Evolutionary conservation across 1,140 invertebrate genomes (phyloP).

Genomic region (Meloidogyne hapla): DNA sequence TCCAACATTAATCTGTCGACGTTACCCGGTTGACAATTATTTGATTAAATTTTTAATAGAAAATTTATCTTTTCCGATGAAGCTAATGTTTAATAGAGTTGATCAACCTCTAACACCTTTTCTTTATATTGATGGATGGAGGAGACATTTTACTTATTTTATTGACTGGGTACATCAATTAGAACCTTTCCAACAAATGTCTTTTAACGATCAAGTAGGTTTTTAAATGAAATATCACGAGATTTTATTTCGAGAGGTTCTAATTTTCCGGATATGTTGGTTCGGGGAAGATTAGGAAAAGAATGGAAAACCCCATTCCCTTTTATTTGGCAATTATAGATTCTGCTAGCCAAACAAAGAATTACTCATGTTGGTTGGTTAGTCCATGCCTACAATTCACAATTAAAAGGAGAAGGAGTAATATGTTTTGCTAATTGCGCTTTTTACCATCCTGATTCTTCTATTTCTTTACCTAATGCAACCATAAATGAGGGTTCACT

Average conservation of each 20-base stretch:
- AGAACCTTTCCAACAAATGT: slow-evolving; percentile 31
- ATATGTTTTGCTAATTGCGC: slow-evolving; percentile 21
- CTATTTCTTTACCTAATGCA: no score
- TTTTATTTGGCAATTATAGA: no score
- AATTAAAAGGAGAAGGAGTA: background rate
- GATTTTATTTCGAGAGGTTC: no score
- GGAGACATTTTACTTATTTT: slow-evolving; percentile 33
- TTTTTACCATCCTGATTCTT: slow-evolving; percentile 17
- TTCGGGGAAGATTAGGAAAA: no score
- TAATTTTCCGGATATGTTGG: background rate
- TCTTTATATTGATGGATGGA: slow-evolving; percentile 33
- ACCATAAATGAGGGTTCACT: background rate
- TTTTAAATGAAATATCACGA: slow-evolving; percentile 29
- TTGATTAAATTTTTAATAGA: background rate
- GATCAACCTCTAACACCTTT: slow-evolving; percentile 30
- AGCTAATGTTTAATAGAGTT: slow-evolving; percentile 17
- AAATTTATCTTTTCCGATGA: background rate
- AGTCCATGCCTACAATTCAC: slow-evolving; percentile 29
- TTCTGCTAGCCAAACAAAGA: slow-evolving; percentile 30
- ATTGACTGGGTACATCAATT: slow-evolving; percentile 28
- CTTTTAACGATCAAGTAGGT: slow-evolving; percentile 17
- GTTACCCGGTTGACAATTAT: slow-evolving; percentile 27
- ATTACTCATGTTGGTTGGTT: slow-evolving; percentile 30
- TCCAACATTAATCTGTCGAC: slow-evolving; percentile 24
- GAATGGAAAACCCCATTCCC: no score